A percentile compares a stretch with the other conserved stretches of the same genome.
Conservation (phyloP, 2,888 invertebrate genomes). For the Ochlodes sylvanus region DNA sequence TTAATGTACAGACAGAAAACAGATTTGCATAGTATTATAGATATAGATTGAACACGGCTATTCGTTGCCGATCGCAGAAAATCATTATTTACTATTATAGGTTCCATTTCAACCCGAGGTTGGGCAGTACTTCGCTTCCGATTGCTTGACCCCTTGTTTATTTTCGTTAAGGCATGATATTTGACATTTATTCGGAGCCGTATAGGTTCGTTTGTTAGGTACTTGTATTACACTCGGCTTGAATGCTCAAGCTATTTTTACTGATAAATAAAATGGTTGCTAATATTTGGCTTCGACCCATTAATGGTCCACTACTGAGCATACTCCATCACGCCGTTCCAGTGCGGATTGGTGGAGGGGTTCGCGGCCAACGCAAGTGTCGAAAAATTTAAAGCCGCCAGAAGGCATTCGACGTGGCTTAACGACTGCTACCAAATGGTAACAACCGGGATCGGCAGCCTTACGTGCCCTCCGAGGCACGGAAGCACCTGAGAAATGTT, state of each 20-base stretch:
- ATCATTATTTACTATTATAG: constrained; percentile 77
- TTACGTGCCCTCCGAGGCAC: no score
- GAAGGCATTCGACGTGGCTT: no score
- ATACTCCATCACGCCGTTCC: no score
- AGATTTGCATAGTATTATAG: constrained; percentile 7
- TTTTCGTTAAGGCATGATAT: constrained; percentile 66
- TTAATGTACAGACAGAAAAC: no score
- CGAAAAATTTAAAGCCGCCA: no score
- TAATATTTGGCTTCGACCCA: no score
- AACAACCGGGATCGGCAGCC: no score
- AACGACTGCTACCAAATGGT: no score
- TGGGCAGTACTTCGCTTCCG: constrained; percentile 48
- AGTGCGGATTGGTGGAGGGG: no score
- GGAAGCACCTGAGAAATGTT: no score
- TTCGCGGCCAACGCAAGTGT: no score
- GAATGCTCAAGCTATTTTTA: not conserved
- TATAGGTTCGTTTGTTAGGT: constrained; percentile 42
- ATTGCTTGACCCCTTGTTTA: constrained; percentile 59
- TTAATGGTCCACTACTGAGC: no score
- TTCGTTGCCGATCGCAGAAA: constrained; percentile 47
- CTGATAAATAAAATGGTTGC: not conserved
- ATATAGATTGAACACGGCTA: constrained; percentile 35
- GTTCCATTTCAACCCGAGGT: constrained; percentile 57
- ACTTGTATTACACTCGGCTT: not conserved
- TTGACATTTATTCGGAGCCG: constrained; percentile 64